Base-by-base conservation (phyloP, 2,797 vertebrate genomes). In the Pteronotus mesoamericanus region DNA sequence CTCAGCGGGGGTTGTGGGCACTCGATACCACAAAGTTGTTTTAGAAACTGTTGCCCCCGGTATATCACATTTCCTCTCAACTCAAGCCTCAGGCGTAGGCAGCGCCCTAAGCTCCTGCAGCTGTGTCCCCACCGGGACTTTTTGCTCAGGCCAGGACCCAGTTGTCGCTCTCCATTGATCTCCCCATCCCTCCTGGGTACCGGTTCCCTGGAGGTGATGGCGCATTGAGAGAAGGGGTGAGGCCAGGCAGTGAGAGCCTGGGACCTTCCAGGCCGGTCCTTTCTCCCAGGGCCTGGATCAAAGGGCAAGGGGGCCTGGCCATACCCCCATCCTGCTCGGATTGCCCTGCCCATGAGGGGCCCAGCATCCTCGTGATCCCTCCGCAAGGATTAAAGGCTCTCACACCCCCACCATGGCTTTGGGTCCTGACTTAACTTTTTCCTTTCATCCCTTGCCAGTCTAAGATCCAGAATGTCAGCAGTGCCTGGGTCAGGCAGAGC, bases 391-490 rank as follows among this genome's bases (percentile, higher is more conserved):
- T 66, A 96, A 86, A 71, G 74, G 51, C 80, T 92, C 15, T 51
- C 29, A 44, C 9, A 44, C 21, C 9, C 77, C 55, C 42, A 19
- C 77, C 0, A 3, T 5, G 83, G 71, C 69, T 92, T 61, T 61
- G 53, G 74, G 68, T 44, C 61, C 69, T 32, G 74, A 82, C 14
- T 94, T 78, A 55, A 53, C 37, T 86, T 80, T 79, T 71, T 42
- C 39, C 91, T 91, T 95, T 96, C 57, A 92, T 95, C 86, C 46
- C 83, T 51, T 86, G 95, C 96, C 92, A 92, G 69, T 55, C 66
- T 37, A 21, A 46, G 48, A 51, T 42, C 42, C 42, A 69, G 57
- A 53, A 39, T 6, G 14, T 71, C 34, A 74, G 68, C 71, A 79
- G 75, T n/a, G 18, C 64, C 79, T 21, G 32, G 51, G 82, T 64